These are phyloP conservation scores for Graphium colonna DNA, from an alignment of 2,888 invertebrate genomes.

Conservation along the genomic window DNA sequence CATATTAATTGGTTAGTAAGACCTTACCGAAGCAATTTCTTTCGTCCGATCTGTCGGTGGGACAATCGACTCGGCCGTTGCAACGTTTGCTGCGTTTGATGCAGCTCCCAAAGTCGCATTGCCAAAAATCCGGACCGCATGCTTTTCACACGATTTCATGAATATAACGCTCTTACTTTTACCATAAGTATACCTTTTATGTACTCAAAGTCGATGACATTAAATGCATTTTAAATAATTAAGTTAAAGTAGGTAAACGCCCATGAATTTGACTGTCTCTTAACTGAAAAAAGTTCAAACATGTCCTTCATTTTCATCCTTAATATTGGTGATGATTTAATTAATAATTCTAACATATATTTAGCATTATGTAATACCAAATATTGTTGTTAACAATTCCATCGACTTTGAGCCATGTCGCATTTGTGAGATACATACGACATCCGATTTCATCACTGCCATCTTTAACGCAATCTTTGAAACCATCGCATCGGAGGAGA, in stretches of 20 bases:
- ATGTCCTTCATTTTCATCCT: too few species aligned
- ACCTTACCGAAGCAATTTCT: conserved; percentile 81
- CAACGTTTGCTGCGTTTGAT: conserved; percentile 81
- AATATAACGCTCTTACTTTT: conserved; percentile 27
- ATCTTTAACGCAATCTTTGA: conserved; percentile 84
- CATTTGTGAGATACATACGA: conserved; percentile 71
- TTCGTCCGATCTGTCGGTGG: conserved; percentile 86
- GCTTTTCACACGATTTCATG: conserved; percentile 62
- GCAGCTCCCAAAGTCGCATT: conserved; percentile 86
- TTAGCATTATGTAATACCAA: too few species aligned
- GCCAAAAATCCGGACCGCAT: conserved; percentile 85
- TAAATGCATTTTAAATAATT: too few species aligned
- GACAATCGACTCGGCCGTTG: conserved; percentile 85
- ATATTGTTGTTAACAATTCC: too few species aligned
- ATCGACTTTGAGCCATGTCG: conserved; percentile 6
- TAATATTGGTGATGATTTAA: too few species aligned
- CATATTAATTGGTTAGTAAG: too few species aligned
- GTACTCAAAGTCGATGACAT: conserved; percentile 35
- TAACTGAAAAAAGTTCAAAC: too few species aligned
- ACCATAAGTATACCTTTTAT: too few species aligned
- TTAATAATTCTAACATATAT: too few species aligned
- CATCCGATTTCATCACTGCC: conserved; percentile 82
- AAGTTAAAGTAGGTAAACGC: too few species aligned
- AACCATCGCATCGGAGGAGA: conserved; percentile 85
- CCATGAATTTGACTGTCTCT: too few species aligned